Evolutionary conservation across 1,140 invertebrate genomes (phyloP).

Genomic region (Drosophila seguyi): DNA sequence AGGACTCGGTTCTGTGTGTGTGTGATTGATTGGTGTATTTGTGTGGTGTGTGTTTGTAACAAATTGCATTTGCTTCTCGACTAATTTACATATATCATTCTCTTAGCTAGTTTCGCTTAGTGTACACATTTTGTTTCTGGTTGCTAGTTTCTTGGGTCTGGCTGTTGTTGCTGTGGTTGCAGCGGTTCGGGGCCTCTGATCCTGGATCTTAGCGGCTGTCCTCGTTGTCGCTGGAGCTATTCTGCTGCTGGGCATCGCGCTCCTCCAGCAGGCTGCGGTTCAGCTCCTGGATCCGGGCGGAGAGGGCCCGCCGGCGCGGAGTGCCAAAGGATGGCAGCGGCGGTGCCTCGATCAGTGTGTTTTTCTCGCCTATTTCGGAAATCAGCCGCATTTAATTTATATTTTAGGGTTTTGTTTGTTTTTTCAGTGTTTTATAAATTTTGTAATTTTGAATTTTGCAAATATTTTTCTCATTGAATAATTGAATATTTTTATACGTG

Average conservation of each 20-base stretch:
- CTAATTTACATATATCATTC: slow-evolving; percentile 79
- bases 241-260: slow-evolving; percentile 79
- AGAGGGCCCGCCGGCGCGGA: slow-evolving; percentile 78
- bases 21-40: slow-evolving; percentile 43
- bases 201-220: slow-evolving; percentile 68
- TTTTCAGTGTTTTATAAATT: slow-evolving; percentile 6
- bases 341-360: slow-evolving; percentile 81
- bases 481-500: slow-evolving; percentile 27
- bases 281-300: slow-evolving; percentile 81
- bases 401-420: slow-evolving; percentile 35
- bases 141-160: slow-evolving; percentile 35
- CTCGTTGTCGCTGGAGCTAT: slow-evolving; percentile 83
- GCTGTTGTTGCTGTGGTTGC: slow-evolving; percentile 72
- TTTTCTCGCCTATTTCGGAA: slow-evolving; percentile 76
- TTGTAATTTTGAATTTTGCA: slow-evolving; percentile 14
- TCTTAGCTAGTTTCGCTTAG: slow-evolving; percentile 63
- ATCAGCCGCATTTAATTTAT: slow-evolving; percentile 41
- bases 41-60: slow-evolving; percentile 58
- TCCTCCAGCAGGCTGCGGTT: slow-evolving; percentile 82
- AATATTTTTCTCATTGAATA: slow-evolving; percentile 2
- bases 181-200: slow-evolving; percentile 7
- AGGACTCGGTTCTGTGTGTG: slow-evolving; percentile 52
- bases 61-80: slow-evolving; percentile 62
- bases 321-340: slow-evolving; percentile 81
- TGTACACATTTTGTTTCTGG: slow-evolving; percentile 38